Percentiles rank a stretch among this genome's conserved stretches.
Evolutionary conservation across 2,113 vertebrate genomes (phyloP).

Genomic region (Lates calcarifer): DNA sequence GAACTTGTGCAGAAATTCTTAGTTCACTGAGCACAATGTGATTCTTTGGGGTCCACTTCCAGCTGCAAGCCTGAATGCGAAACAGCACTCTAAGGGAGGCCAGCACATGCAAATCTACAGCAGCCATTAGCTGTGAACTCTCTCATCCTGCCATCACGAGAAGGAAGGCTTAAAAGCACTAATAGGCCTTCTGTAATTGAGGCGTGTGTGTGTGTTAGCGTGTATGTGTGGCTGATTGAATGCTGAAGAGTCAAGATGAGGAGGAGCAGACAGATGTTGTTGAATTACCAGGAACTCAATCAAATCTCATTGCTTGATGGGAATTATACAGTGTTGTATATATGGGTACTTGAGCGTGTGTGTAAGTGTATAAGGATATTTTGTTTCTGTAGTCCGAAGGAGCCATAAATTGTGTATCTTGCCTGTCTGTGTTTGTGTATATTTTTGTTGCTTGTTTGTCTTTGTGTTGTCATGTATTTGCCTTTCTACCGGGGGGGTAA

Average conservation of each 20-base stretch:
- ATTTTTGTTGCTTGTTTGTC: not conserved
- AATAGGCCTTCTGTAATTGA: constrained; percentile 12
- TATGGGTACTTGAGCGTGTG: not conserved
- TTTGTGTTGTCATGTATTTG: not conserved
- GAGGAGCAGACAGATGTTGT: constrained; percentile 33
- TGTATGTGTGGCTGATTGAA: constrained; percentile 14
- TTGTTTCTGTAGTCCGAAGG: not conserved
- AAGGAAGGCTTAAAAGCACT: constrained; percentile 9
- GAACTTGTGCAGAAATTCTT: not conserved
- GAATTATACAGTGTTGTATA: not conserved
- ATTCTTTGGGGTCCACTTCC: not conserved
- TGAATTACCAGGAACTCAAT: constrained; percentile 31
- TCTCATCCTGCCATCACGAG: constrained; percentile 21
- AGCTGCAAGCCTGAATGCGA: not conserved
- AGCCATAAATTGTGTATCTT: not conserved
- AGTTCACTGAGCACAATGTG: not conserved
- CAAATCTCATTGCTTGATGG: not conserved
- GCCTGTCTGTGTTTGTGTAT: not conserved
- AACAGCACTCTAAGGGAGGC: not conserved
- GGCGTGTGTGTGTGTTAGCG: not conserved
- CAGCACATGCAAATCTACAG: not conserved
- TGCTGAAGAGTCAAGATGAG: constrained; percentile 20
- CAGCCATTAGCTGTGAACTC: not conserved
- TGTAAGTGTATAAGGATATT: not conserved
- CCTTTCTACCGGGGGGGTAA: not conserved